These are phyloP conservation scores for Malachius bipustulatus DNA, from an alignment of 2,888 invertebrate species.

Conservation along the genomic window DNA sequence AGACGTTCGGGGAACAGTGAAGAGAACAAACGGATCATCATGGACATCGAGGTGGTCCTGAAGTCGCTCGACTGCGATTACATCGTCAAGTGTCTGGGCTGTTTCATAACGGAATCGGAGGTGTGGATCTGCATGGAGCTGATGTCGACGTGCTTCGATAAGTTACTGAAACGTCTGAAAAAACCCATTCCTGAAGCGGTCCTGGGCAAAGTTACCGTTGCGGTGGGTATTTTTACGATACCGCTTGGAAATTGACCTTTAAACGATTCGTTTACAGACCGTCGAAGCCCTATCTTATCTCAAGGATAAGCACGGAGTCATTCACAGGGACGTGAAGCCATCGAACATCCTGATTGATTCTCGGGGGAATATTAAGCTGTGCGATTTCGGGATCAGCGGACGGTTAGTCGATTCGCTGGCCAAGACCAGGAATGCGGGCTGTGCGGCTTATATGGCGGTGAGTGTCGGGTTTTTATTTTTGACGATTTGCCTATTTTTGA, in stretches of 20 bases:
- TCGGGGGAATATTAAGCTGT: conserved; percentile 90
- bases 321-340: conserved; percentile 97
- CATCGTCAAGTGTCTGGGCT: conserved; percentile 94
- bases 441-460: conserved; percentile 99
- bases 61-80: conserved; percentile 94
- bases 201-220: conserved; percentile 92
- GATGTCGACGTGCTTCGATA: conserved; percentile 98
- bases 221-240: conserved; percentile 43
- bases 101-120: conserved; percentile 93
- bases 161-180: conserved; percentile 74
- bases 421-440: conserved; percentile 91
- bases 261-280: conserved; percentile 48
- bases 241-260: background rate
- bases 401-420: conserved; percentile 96
- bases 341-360: conserved; percentile 96
- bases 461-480: conserved; percentile 34
- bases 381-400: conserved; percentile 99
- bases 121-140: conserved; percentile 99
- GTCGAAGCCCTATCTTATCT: conserved; percentile 94
- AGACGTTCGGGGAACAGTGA: conserved; percentile 91
- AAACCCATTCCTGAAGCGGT: conserved; percentile 92
- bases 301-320: conserved; percentile 93
- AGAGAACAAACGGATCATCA: conserved; percentile 95
- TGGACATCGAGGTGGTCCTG: conserved; percentile 98
- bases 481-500: background rate